Evolutionary conservation across 2,113 vertebrate species (phyloP), one percentile per base, ranked within the genome.

Genomic region (Cryptoleucopteryx plumbea): DNA sequence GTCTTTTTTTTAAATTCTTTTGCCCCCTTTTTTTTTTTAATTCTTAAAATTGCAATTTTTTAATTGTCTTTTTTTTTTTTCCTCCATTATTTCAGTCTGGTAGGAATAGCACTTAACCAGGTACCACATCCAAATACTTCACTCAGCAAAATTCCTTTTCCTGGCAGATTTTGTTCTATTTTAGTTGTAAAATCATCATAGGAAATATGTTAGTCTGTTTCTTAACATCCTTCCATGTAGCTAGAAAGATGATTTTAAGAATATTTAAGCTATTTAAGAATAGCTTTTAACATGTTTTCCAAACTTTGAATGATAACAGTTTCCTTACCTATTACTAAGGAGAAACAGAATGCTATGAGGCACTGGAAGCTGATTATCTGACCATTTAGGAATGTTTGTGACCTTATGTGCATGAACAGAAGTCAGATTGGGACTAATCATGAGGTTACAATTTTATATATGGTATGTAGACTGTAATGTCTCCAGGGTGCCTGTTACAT

Each of bases 351-450:
- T 17, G 42, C 32, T 80, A 2, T 4, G 2, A 59, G 52, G 32
- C 47, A 43, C 34, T 78, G 36, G 15, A 29, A 66, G 15, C 5
- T 48, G 48, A 55, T 74, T 91, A 32, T 80, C 27, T 95, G 65
- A 34, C 22, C 40, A 27, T 40, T 48, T 79, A 34, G 50, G 52
- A 78, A 45, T 31, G 25, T 3, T 62, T 29, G 1, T 75, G 62
- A 10, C 14, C 1, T 2, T 20, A 68, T 0, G 0, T 62, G 43
- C n/a, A 18, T 4, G 32, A n/a, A 20, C 3, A 36, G 65, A 80
- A 59, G 74, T 70, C n/a, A 48, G 14, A n/a, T 12, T 48, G 34
- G 26, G 61, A 27, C 61, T 74, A 79, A 63, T 79, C 31, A 59
- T 20, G 22, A 50, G 67, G 23, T 43, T 59, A 63, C 32, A 83